Conservation (phyloP, 23 tunicate genomes). For the Styela clava region DNA sequence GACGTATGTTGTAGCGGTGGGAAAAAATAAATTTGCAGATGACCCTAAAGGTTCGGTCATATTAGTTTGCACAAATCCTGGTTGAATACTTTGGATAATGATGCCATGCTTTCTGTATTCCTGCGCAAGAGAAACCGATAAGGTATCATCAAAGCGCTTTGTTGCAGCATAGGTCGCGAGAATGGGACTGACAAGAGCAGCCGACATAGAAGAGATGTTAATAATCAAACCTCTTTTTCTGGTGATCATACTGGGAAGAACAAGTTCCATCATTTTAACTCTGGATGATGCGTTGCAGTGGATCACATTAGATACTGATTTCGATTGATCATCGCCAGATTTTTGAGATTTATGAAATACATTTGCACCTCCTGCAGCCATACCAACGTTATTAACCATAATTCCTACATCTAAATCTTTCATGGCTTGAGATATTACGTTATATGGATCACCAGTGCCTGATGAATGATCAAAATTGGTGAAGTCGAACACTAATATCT, state of each 20-base stretch:
- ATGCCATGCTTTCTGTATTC: slow-evolving; percentile 53
- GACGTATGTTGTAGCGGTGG: slow-evolving; percentile 47
- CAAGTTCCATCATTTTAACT: slow-evolving; percentile 48
- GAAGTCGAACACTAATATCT: neutral
- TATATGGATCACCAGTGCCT: slow-evolving; percentile 21
- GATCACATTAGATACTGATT: neutral
- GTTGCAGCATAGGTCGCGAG: slow-evolving; percentile 66
- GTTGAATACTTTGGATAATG: slow-evolving; percentile 57
- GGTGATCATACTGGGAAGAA: slow-evolving; percentile 44
- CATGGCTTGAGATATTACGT: slow-evolving; percentile 20
- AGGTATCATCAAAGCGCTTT: slow-evolving; percentile 51
- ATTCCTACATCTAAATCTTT: slow-evolving; percentile 51
- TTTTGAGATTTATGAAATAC: neutral
- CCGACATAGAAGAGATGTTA: slow-evolving; percentile 64
- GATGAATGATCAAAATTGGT: neutral
- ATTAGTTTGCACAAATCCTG: slow-evolving; percentile 54
- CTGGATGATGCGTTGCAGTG: slow-evolving; percentile 38
- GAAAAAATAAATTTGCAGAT: slow-evolving; percentile 19
- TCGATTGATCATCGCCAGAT: slow-evolving; percentile 17
- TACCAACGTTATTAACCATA: slow-evolving; percentile 67
- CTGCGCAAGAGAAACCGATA: slow-evolving; percentile 28
- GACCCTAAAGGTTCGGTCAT: slow-evolving; percentile 39
- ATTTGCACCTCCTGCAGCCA: neutral
- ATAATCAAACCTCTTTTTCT: slow-evolving; percentile 55
- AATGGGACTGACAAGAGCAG: slow-evolving; percentile 40